phyloP scores from a whole-genome alignment of 1,140 invertebrate species.

The Drosophila ercepeae region DNA sequence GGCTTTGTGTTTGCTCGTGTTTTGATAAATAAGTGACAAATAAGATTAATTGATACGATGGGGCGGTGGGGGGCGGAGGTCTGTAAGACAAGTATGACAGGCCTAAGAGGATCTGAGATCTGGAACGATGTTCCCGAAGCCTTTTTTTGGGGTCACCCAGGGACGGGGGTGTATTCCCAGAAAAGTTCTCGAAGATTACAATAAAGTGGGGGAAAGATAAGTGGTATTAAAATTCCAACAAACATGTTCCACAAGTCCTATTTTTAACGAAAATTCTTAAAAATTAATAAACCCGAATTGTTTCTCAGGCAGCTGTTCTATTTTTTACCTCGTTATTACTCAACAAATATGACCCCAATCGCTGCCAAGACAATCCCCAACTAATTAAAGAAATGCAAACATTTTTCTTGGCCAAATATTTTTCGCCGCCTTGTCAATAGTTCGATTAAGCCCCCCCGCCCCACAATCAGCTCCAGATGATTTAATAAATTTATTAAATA shows the following conservation, averaged over 20 bases:
- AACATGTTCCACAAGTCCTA: neutral
- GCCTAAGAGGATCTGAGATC: conserved; percentile 74
- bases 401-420: conserved; percentile 40
- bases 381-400: conserved; percentile 47
- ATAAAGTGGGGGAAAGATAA: neutral
- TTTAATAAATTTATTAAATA: conserved; percentile 73
- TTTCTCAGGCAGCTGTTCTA: neutral
- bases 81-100: conserved; percentile 51
- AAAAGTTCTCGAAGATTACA: neutral
- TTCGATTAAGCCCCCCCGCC: conserved; percentile 24
- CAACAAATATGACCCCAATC: conserved; percentile 28
- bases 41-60: conserved; percentile 77
- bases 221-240: too few relatives aligned
- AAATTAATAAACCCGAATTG: neutral
- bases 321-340: neutral
- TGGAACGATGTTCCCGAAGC: conserved; percentile 38
- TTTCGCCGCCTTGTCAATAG: conserved; percentile 6
- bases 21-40: conserved; percentile 77
- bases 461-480: conserved; percentile 8
- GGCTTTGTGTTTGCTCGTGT: conserved; percentile 40
- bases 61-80: neutral
- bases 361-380: conserved; percentile 28
- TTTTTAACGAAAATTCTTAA: neutral
- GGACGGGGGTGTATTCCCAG: conserved; percentile 1
- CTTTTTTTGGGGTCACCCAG: conserved; percentile 35